These are phyloP conservation scores for Holothuria leucospilota DNA, from an alignment of 53 echinoderm and acorn worm species.

Conservation along the genomic window DNA sequence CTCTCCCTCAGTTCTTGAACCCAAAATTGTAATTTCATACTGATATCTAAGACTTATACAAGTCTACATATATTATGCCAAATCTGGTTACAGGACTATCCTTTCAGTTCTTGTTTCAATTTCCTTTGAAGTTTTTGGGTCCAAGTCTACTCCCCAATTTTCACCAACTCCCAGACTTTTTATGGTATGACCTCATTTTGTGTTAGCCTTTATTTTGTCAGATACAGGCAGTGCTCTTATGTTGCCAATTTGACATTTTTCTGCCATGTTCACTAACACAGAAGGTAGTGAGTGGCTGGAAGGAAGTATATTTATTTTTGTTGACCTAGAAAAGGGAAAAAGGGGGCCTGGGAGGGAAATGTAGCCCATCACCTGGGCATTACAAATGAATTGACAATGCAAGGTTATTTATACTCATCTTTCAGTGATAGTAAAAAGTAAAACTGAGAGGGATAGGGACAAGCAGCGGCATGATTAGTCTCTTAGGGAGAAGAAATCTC, in stretches of 20 bases:
- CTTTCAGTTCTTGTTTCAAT: no score
- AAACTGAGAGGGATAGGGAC: constrained; percentile 6
- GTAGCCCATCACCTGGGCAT: constrained; percentile 27
- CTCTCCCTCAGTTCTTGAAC: no score
- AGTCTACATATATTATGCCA: no score
- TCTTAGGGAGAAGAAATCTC: constrained; percentile 13
- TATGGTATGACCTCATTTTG: constrained; percentile 23
- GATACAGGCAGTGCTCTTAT: not conserved
- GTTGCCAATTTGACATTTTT: constrained; percentile 32
- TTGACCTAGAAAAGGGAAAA: constrained; percentile 31
- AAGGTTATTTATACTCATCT: constrained; percentile 18
- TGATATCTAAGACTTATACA: no score
- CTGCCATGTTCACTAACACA: constrained; percentile 35
- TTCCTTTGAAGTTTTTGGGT: no score
- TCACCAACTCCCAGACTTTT: not conserved
- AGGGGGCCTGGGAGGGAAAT: not conserved
- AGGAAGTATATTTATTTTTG: constrained; percentile 33
- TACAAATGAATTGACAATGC: not conserved
- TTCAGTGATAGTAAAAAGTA: constrained; percentile 11
- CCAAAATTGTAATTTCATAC: no score
- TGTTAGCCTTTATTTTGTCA: constrained; percentile 22
- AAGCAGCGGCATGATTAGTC: constrained; percentile 12
- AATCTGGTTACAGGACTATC: no score
- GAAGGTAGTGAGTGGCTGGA: not conserved
- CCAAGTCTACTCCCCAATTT: no score